phyloP scores from a whole-genome alignment of 2,113 vertebrate species.

The Zosterops borbonicus region DNA sequence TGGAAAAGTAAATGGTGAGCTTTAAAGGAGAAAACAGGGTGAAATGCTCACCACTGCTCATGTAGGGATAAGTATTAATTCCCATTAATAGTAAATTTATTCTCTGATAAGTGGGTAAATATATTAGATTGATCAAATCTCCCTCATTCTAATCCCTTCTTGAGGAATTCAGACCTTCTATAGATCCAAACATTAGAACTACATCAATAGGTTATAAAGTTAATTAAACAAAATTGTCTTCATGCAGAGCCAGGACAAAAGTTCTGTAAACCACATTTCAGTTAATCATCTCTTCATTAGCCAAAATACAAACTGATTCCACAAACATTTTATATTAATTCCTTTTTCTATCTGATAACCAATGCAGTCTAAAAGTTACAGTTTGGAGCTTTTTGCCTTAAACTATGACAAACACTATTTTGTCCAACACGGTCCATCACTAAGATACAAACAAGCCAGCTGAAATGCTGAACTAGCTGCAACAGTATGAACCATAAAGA shows the following conservation, averaged over 20 bases:
- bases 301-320: background rate
- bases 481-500: background rate
- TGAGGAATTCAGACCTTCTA: background rate
- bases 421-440: background rate
- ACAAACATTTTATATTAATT: background rate
- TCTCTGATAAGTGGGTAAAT: background rate
- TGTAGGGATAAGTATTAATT: background rate
- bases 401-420: background rate
- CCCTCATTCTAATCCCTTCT: background rate
- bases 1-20: background rate
- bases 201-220: accelerated
- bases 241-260: background rate
- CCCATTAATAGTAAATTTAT: background rate
- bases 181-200: background rate
- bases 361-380: background rate
- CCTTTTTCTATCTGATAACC: background rate
- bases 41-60: background rate
- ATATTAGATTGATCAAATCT: background rate
- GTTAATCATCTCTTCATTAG: background rate
- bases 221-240: background rate
- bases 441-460: background rate
- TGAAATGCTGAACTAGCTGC: background rate
- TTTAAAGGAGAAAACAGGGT: background rate
- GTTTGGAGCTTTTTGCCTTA: background rate
- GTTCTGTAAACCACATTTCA: background rate